Conservation (phyloP, 1,140 invertebrate species). For the Zaprionus kolodkinae region DNA sequence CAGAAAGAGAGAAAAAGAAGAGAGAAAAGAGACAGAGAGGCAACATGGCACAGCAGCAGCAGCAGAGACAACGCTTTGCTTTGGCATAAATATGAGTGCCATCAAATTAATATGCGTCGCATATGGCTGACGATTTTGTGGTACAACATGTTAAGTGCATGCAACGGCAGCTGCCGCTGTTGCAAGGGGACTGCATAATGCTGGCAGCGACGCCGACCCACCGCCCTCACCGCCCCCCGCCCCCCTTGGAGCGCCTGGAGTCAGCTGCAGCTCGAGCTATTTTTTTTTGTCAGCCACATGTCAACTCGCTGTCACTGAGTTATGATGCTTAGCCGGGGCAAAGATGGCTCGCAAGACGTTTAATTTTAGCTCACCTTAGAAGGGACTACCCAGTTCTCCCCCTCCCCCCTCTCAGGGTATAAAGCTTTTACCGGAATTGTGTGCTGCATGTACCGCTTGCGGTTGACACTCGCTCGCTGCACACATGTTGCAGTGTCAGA, state of each 20-base stretch:
- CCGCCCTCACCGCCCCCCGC: too few relatives aligned
- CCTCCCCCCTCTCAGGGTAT: conserved; percentile 20
- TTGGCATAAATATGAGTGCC: conserved; percentile 82
- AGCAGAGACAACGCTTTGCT: conserved; percentile 63
- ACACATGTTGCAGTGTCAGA: conserved; percentile 78
- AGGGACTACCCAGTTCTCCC: conserved; percentile 23
- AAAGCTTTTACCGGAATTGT: conserved; percentile 80
- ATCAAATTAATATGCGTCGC: conserved; percentile 82
- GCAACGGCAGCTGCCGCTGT: conserved; percentile 52
- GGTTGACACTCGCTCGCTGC: conserved; percentile 37
- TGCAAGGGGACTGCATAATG: conserved; percentile 69
- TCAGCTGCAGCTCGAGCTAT: conserved; percentile 45
- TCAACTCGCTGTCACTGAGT: conserved; percentile 47
- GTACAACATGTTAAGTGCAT: conserved; percentile 82
- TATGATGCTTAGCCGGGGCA: conserved; percentile 70
- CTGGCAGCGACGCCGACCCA: conserved; percentile 37
- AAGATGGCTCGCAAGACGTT: conserved; percentile 57
- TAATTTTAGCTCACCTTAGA: conserved; percentile 50
- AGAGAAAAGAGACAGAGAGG: conserved; percentile 11
- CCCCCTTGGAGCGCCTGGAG: too few relatives aligned
- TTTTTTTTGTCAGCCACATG: background rate
- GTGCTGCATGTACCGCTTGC: conserved; percentile 53
- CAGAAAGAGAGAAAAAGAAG: conserved; percentile 10
- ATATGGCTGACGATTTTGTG: conserved; percentile 82
- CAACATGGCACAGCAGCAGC: conserved; percentile 6